Conservation (phyloP, 2,888 invertebrate species). For the Drosophila ezoana region DNA sequence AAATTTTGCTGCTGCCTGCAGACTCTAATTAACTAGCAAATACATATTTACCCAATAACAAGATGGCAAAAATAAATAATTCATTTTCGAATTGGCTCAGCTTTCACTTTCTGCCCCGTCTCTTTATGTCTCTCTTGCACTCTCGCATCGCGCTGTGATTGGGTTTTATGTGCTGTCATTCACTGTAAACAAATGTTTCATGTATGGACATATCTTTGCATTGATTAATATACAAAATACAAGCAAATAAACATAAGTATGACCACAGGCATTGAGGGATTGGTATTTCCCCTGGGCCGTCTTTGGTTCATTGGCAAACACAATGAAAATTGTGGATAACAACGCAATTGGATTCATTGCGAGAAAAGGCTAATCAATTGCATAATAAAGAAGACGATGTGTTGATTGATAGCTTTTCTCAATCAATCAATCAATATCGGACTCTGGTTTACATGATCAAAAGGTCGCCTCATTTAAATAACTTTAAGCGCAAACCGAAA, state of each 20-base stretch:
- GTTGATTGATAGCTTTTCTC: constrained; percentile 50
- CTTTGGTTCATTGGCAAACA: constrained; percentile 16
- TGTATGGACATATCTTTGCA: constrained; percentile 39
- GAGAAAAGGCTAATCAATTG: constrained; percentile 34
- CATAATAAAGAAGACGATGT: constrained; percentile 29
- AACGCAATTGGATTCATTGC: constrained; percentile 15
- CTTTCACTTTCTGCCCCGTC: background rate
- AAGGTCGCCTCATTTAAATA: constrained; percentile 1
- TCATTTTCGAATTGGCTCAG: constrained; percentile 37
- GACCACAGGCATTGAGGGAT: background rate
- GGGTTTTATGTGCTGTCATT: constrained; percentile 35
- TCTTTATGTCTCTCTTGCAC: background rate
- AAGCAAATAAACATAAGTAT: constrained; percentile 34
- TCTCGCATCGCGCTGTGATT: background rate
- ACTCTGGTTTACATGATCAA: background rate
- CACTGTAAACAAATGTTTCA: constrained; percentile 54
- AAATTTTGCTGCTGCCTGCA: constrained; percentile 12
- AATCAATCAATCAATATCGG: constrained; percentile 53
- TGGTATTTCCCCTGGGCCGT: background rate
- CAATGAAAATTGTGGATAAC: background rate
- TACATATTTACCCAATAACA: constrained; percentile 50
- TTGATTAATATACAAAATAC: constrained; percentile 52
- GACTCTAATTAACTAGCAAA: constrained; percentile 45
- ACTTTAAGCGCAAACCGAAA: background rate
- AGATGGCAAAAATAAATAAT: constrained; percentile 64